Percentiles rank a stretch among this genome's conserved stretches.
Conservation (phyloP, 35 echinoderm and acorn worm genomes). For the Lytechinus pictus region DNA sequence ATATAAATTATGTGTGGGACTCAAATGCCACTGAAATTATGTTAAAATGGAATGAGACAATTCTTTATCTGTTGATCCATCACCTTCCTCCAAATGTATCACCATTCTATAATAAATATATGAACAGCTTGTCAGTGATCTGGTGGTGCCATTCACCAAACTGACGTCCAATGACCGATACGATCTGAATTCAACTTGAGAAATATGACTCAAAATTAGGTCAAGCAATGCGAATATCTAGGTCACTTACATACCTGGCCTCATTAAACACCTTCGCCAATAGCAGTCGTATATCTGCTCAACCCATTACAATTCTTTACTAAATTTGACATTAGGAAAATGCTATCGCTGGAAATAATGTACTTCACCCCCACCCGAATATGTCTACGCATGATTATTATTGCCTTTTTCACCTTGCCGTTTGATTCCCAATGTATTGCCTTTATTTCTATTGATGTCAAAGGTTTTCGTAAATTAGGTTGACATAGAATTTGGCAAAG, state of each 20-base stretch:
- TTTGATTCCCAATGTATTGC: not conserved
- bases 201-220: slow-evolving; percentile 37
- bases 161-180: not conserved
- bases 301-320: not conserved
- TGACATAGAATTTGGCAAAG: not conserved
- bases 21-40: no score
- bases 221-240: slow-evolving; percentile 26
- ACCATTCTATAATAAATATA: not conserved
- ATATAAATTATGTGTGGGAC: no score
- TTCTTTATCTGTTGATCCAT: not conserved
- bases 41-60: not conserved
- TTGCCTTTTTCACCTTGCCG: not conserved
- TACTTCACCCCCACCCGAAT: not conserved
- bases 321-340: not conserved
- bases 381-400: not conserved
- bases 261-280: not conserved
- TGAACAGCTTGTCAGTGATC: not conserved
- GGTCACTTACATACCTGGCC: not conserved
- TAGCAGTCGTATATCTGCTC: not conserved
- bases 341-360: not conserved
- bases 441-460: not conserved
- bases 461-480: not conserved
- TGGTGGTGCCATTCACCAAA: not conserved
- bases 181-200: slow-evolving; percentile 10
- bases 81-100: not conserved